These are phyloP conservation scores for Oncorhynchus gorbuscha DNA, from an alignment of 2,113 vertebrate species.

Conservation along the genomic window DNA sequence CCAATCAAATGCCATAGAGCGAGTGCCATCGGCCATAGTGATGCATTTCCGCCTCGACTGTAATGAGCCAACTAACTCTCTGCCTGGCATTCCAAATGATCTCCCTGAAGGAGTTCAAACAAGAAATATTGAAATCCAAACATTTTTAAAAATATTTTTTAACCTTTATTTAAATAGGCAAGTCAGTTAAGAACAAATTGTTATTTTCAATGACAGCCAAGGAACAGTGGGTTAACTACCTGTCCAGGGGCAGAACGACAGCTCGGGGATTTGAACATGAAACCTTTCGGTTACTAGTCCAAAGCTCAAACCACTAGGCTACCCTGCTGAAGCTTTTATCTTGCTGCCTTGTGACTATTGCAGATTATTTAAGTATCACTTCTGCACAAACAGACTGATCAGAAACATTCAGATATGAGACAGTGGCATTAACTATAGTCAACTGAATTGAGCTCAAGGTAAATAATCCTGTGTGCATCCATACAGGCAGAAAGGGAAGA, in stretches of 20 bases:
- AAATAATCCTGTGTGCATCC: not conserved
- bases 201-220: no score
- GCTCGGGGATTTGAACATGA: no score
- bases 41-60: conserved; percentile 13
- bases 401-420: conserved; percentile 42
- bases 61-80: conserved; percentile 59
- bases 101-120: conserved; percentile 72
- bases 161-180: no score
- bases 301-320: no score
- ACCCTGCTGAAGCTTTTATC: conserved; percentile 55
- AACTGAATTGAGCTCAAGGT: not conserved
- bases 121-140: conserved; percentile 79
- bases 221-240: no score
- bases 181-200: no score
- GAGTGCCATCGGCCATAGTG: no score
- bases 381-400: conserved; percentile 65
- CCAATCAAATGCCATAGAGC: conserved; percentile 40
- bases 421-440: conserved; percentile 7
- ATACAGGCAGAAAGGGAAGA: no score
- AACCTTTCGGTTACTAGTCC: no score
- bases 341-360: conserved; percentile 55
- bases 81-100: conserved; percentile 73
- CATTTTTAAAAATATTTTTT: no score
- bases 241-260: no score
- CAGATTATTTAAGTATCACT: conserved; percentile 69